Conservation (phyloP, 2,797 vertebrate genomes). For the Danio choprae region DNA sequence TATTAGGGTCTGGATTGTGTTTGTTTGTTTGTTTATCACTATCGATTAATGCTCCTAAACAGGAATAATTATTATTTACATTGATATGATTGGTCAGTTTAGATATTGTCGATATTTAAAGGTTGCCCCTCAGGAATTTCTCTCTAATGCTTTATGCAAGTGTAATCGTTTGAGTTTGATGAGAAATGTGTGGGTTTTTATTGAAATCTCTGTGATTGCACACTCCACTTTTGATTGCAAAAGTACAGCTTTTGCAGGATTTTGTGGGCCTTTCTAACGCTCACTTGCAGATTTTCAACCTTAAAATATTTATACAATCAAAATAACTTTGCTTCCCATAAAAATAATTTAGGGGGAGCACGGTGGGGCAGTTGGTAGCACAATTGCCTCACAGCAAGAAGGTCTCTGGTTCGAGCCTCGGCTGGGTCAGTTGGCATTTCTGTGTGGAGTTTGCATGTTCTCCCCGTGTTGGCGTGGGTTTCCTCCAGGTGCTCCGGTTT, state of each 20-base stretch:
- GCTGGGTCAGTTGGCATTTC: too few relatives aligned
- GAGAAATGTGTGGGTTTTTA: background rate
- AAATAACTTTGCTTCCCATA: too few relatives aligned
- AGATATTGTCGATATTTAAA: constrained; percentile 16
- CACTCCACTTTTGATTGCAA: background rate
- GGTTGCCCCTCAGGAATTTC: background rate
- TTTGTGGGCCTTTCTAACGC: background rate
- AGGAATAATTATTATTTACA: constrained; percentile 6
- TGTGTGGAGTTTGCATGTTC: too few relatives aligned
- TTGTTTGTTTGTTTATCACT: constrained; percentile 1
- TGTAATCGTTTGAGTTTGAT: background rate
- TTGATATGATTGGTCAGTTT: background rate
- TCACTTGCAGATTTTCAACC: too few relatives aligned
- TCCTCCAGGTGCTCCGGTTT: too few relatives aligned
- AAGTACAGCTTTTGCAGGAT: background rate
- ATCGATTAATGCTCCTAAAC: constrained; percentile 5
- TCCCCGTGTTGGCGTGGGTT: too few relatives aligned
- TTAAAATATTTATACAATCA: too few relatives aligned
- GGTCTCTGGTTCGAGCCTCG: too few relatives aligned
- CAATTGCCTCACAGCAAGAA: too few relatives aligned
- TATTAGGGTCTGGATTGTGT: background rate
- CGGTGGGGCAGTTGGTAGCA: too few relatives aligned
- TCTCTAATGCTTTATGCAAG: background rate
- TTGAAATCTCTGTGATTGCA: background rate
- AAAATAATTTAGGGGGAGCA: too few relatives aligned